Evolutionary conservation across 2,113 vertebrate species (phyloP).

Genomic region (Romanogobio albipinnatus): DNA sequence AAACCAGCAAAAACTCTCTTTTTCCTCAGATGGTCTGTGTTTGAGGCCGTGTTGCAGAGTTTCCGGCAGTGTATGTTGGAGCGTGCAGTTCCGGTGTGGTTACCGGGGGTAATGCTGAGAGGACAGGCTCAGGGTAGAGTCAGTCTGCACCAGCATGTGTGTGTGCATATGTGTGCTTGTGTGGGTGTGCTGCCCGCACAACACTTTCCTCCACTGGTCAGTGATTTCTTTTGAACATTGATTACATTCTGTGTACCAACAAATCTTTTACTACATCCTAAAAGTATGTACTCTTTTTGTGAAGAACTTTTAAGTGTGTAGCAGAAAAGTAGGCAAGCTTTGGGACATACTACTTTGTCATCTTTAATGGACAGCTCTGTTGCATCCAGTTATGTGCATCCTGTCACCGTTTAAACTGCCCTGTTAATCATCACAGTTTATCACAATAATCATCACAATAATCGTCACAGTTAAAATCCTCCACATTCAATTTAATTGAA

Average conservation of each 20-base stretch:
- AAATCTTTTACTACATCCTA: slow-evolving; percentile 31
- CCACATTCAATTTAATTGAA: too few relatives aligned
- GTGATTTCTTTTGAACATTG: slow-evolving; percentile 48
- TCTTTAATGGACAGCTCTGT: too few relatives aligned
- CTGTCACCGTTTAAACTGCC: too few relatives aligned
- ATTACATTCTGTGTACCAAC: not conserved
- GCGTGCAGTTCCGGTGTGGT: slow-evolving; percentile 79
- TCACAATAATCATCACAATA: too few relatives aligned
- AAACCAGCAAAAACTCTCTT: not conserved
- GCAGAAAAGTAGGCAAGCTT: too few relatives aligned
- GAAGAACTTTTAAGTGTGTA: too few relatives aligned
- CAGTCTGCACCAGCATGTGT: slow-evolving; percentile 87
- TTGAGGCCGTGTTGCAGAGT: slow-evolving; percentile 81
- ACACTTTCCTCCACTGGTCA: slow-evolving; percentile 85
- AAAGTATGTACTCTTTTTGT: too few relatives aligned
- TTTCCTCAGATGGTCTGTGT: slow-evolving; percentile 78
- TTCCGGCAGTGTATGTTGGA: slow-evolving; percentile 84
- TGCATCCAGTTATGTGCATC: too few relatives aligned
- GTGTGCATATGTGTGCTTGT: slow-evolving; percentile 85
- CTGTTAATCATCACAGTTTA: too few relatives aligned
- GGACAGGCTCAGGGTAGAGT: slow-evolving; percentile 78
- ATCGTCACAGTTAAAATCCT: too few relatives aligned
- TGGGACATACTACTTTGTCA: too few relatives aligned
- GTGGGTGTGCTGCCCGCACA: slow-evolving; percentile 79
- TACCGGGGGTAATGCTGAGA: slow-evolving; percentile 78